Evolutionary conservation across 2,113 vertebrate species (phyloP), one percentile per base, ranked within the genome.

Genomic region (Charina bottae): DNA sequence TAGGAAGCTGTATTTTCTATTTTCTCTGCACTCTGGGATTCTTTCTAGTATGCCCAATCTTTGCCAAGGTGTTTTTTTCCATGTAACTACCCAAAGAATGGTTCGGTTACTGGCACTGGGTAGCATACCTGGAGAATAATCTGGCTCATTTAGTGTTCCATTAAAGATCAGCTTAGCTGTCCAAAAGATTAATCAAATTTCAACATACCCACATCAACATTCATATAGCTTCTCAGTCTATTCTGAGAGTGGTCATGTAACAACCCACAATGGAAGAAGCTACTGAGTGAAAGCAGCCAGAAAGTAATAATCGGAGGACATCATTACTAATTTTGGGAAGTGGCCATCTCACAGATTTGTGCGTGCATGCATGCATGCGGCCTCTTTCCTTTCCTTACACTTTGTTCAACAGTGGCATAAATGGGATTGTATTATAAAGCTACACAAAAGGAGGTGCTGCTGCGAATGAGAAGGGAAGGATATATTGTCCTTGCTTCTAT

Each of bases 151-250:
- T 49, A 59, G 12, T 1, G 83, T 85, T 33, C 60, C 37, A 58
- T 19, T 89, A 19, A 53, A 88, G 19, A 53, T 83, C 49, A 46
- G 7, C 24, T 72, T 46, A 83, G 33, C 8, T 87, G n/a, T 53
- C 42, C 23, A 53, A 83, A 19, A 15, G 6, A 55, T 28, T 54
- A 60, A 46, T 37, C 60, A 56, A 56, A 56, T 6, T 28, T 54
- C 33, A 91, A 24, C 46, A 89, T 37, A 24, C 13, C 56, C 24
- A 28, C 42, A 58, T 26, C 87, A 85, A 56, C 1, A 17, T 56
- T 87, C 13, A 28, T 62, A 42, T 37, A 84, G 46, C 42, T 92
- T 83, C 91, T 87, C 85, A 60, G 86, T 83, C 21, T 37, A 64
- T 59, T 87, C 28, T 42, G 13, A 84, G 26, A 28, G 1, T 92